Base-by-base conservation (phyloP, 2,797 vertebrate species). In the Calcarius lapponicus region DNA sequence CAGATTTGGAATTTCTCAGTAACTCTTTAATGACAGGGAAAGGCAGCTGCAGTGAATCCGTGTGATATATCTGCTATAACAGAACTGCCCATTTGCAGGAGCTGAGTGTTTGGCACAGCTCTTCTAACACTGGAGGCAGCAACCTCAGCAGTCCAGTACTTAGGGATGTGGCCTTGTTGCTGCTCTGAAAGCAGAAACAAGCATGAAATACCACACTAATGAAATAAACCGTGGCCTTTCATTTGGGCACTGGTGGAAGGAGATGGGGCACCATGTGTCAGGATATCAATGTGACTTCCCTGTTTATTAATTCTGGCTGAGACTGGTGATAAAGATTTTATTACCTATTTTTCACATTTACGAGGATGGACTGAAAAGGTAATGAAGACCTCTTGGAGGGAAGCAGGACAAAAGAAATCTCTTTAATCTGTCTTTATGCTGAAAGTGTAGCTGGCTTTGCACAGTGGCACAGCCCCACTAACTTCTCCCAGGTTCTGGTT, bases 1-100 rank as follows among this genome's bases (percentile, higher is more conserved):
- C 80, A 61, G 78, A 73, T 93, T 96, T 88, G 90, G 86, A 92
- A 93, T 93, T 94, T 95, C 91, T 87, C 65, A 53, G 86, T 75
- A 94, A 91, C 88, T 90, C 78, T 86, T 94, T 65, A 36, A 24
- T 80, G 92, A 89, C 58, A 48, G 57, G 66, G 85, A 66, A 74
- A 57, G 80, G 90, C 88, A 94, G 86, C 84, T 93, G 82, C 92
- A 86, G 56, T 12, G 69, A 54, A 64, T 78, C 65, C 1, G 21
- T 53, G 54, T 66, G 48, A 76, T 82, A 7, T 10, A 64, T 36
- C 64, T 62, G 32, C 85, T 85, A 1, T 36, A 83, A 58, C 25
- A 72, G 57, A 86, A 34, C 83, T 71, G 38, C 48, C 67, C 45
- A 8, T 92, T 81, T 75, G 53, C 53, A 24, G 53, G 61, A 86